A percentile compares a stretch with the other conserved stretches of the same genome.
phyloP scores from a whole-genome alignment of 1,140 invertebrate genomes.

The Agrilus planipennis region DNA sequence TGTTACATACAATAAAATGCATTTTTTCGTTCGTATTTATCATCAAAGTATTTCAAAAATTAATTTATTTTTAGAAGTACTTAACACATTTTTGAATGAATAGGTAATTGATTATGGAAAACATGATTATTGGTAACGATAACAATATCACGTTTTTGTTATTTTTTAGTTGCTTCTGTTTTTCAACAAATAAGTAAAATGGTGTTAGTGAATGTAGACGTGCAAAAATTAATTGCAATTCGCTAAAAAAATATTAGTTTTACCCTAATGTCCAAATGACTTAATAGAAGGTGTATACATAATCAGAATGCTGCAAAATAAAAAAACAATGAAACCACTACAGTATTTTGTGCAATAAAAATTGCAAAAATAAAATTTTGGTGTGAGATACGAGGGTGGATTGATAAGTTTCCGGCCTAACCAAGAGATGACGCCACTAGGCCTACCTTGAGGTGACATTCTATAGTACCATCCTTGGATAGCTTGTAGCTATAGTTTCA shows the following conservation, averaged over 20 bases:
- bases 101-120: not conserved
- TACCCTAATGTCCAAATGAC: slow-evolving; percentile 4
- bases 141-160: slow-evolving; percentile 5
- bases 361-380: slow-evolving; percentile 3
- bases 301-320: slow-evolving; percentile 40
- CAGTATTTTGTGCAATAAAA: not conserved
- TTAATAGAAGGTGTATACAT: slow-evolving; percentile 45
- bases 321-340: slow-evolving; percentile 6
- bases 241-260: not conserved
- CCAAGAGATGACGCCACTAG: no score
- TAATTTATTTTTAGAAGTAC: no score
- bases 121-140: not conserved
- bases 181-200: not conserved
- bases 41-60: no score
- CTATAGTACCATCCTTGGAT: no score
- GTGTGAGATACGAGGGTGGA: slow-evolving; percentile 1
- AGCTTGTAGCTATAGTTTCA: no score
- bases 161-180: not conserved
- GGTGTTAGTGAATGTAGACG: not conserved
- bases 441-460: no score
- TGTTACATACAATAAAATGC: no score
- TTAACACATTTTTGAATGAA: not conserved
- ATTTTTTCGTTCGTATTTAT: no score
- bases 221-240: not conserved
- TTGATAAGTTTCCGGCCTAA: no score